A percentile compares a stretch with the other conserved stretches of the same genome.
These are phyloP conservation scores for Caenorhabditis latens DNA, from an alignment of 1,140 invertebrate genomes.

Conservation along the genomic window DNA sequence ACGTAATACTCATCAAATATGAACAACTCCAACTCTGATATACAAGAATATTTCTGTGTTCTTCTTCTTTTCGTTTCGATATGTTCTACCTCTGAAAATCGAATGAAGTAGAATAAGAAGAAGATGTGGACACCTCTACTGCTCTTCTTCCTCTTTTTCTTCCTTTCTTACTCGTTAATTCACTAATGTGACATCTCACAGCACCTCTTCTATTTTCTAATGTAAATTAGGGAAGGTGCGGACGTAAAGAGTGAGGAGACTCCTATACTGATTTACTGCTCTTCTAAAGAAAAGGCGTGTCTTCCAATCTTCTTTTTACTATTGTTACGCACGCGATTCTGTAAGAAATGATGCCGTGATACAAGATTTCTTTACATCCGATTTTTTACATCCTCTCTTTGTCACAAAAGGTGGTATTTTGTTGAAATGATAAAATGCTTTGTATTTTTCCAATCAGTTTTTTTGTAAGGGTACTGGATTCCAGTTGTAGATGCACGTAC, in stretches of 20 bases:
- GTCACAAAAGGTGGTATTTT: too few relatives aligned
- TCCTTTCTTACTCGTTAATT: conserved; percentile 22
- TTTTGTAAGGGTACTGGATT: too few relatives aligned
- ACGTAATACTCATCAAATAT: conserved; percentile 44
- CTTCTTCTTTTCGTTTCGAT: not conserved
- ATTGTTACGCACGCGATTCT: conserved; percentile 46
- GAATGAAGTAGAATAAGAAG: conserved; percentile 11
- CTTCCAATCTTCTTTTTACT: conserved; percentile 33
- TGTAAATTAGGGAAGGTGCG: conserved; percentile 55
- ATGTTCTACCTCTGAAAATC: conserved; percentile 17
- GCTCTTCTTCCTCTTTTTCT: conserved; percentile 5
- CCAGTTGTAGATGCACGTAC: too few relatives aligned
- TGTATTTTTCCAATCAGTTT: too few relatives aligned
- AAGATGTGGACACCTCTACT: not conserved
- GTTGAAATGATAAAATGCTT: too few relatives aligned
- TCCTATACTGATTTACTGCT: conserved; percentile 42
- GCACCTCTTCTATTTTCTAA: conserved; percentile 54
- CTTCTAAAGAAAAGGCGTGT: not conserved
- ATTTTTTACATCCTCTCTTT: not conserved
- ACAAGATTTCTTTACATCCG: not conserved
- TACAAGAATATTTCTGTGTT: not conserved
- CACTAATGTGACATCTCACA: conserved; percentile 53
- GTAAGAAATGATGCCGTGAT: conserved; percentile 43
- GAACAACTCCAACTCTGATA: not conserved
- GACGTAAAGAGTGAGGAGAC: not conserved